Conservation (phyloP, 2,888 invertebrate genomes). For the Agrilus biguttatus region DNA sequence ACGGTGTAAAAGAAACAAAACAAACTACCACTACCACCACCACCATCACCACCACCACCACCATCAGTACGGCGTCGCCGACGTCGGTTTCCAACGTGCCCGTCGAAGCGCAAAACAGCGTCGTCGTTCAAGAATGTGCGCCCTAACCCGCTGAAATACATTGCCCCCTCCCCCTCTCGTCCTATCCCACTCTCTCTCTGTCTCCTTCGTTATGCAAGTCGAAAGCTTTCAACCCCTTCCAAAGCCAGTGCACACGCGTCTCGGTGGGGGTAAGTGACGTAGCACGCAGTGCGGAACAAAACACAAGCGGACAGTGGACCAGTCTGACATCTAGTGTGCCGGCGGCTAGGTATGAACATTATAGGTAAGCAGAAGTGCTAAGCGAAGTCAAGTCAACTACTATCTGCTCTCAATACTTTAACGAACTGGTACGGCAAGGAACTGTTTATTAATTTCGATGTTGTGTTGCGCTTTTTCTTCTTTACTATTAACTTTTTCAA, state of each 20-base stretch:
- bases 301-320: conserved; percentile 26
- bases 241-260: conserved; percentile 4
- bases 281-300: conserved; percentile 33
- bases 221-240: conserved; percentile 9
- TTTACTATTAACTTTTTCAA: conserved; percentile 8
- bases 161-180: conserved; percentile 9
- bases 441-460: conserved; percentile 22
- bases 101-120: no score
- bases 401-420: conserved; percentile 17
- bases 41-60: no score
- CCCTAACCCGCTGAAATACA: conserved; percentile 12
- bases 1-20: no score
- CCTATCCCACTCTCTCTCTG: conserved; percentile 3
- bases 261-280: conserved; percentile 26
- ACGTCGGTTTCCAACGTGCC: no score
- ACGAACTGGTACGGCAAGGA: conserved; percentile 26
- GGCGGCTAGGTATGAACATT: conserved; percentile 34
- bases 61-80: no score
- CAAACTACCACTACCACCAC: no score
- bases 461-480: conserved; percentile 16
- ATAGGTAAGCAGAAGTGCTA: conserved; percentile 27
- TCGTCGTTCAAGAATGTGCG: conserved; percentile 5
- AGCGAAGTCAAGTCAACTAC: conserved; percentile 11
- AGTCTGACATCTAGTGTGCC: conserved; percentile 33
- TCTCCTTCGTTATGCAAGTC: conserved; percentile 4